A percentile compares a stretch with the other conserved stretches of the same genome.
Conservation (phyloP, 2,888 invertebrate species). For the Xestia c-nigrum region DNA sequence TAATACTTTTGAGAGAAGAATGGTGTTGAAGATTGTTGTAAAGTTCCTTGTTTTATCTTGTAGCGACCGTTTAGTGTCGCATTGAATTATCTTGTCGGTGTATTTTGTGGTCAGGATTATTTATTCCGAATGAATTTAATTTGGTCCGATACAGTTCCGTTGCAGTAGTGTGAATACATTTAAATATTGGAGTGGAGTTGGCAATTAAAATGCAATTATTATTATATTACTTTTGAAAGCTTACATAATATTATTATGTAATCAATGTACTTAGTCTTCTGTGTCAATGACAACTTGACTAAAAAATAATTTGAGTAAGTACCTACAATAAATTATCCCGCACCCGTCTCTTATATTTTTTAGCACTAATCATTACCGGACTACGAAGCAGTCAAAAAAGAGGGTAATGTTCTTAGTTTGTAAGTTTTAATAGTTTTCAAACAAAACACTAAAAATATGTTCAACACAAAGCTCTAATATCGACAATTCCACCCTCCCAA, state of each 20-base stretch:
- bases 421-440: neutral
- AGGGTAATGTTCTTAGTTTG: neutral
- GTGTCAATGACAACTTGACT: neutral
- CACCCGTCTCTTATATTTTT: neutral
- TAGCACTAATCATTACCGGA: neutral
- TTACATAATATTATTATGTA: neutral
- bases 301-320: neutral
- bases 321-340: neutral
- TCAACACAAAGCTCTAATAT: constrained; percentile 1
- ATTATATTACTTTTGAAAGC: neutral
- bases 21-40: constrained; percentile 25
- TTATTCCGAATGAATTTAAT: constrained; percentile 18
- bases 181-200: neutral
- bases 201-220: neutral
- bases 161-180: neutral
- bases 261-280: neutral
- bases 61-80: constrained; percentile 16
- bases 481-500: neutral
- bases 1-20: constrained; percentile 50
- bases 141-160: neutral
- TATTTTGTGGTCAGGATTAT: neutral
- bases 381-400: neutral
- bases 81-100: constrained; percentile 29
- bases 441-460: constrained; percentile 2
- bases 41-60: constrained; percentile 24